Percentiles rank a stretch among this genome's conserved stretches.
Conservation (phyloP, 2,113 vertebrate genomes). For the Chunga burmeisteri region DNA sequence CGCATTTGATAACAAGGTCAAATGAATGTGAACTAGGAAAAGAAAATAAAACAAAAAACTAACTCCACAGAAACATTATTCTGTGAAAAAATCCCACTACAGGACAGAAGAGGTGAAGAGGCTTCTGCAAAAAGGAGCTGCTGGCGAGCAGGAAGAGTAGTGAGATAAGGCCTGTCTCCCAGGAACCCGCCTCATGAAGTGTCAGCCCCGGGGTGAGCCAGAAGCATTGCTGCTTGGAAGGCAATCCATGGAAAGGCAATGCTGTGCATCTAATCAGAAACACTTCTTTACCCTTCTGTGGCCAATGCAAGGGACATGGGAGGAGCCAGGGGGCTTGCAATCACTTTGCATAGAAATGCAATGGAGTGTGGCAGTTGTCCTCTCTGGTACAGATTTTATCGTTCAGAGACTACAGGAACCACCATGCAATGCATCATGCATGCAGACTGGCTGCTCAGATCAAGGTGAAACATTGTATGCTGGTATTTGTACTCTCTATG, state of each 20-base stretch:
- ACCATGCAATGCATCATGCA: neutral
- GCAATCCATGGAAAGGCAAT: neutral
- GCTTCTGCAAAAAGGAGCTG: constrained; percentile 10
- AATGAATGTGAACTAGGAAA: constrained; percentile 16
- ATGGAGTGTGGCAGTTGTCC: neutral
- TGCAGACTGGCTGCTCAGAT: neutral
- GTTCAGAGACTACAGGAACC: neutral
- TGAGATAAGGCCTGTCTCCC: neutral
- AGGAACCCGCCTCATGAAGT: neutral
- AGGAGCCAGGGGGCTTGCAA: neutral
- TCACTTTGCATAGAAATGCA: neutral
- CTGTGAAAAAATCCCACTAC: neutral
- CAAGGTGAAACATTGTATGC: neutral
- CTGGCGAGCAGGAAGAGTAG: neutral
- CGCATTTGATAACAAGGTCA: constrained; percentile 14
- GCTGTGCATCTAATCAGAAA: neutral
- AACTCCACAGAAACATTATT: neutral
- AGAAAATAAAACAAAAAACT: neutral
- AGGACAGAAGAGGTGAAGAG: neutral
- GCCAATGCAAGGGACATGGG: neutral
- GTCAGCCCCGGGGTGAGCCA: neutral
- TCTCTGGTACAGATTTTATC: neutral
- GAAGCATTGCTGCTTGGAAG: neutral
- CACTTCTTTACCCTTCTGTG: neutral
- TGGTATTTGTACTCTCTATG: neutral